These are phyloP conservation scores for Anabas testudineus DNA, from an alignment of 2,797 vertebrate species.

Conservation along the genomic window DNA sequence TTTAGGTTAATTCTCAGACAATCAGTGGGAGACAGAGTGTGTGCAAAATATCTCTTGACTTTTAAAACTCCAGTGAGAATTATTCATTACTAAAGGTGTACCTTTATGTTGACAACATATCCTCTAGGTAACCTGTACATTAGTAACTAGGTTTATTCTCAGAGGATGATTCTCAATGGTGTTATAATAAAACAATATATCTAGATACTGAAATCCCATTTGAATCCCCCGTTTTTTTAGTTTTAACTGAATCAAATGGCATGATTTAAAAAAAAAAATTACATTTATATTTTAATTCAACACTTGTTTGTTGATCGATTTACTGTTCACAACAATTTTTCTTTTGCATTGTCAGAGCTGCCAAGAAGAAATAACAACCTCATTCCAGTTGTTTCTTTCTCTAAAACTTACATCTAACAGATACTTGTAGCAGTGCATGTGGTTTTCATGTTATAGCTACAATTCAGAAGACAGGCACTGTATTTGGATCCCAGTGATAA, in stretches of 20 bases:
- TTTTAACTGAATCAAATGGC: conserved; percentile 36
- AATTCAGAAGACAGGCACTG: conserved; percentile 6
- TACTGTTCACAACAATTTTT: conserved; percentile 16
- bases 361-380: conserved; percentile 7
- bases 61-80: conserved; percentile 10
- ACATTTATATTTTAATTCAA: conserved; percentile 16
- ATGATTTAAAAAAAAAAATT: conserved; percentile 29
- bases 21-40: conserved; percentile 19
- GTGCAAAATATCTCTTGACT: conserved; percentile 1
- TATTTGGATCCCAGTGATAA: conserved; percentile 4
- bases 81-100: not conserved
- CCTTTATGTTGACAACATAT: not conserved
- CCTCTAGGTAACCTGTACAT: conserved; percentile 3
- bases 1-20: conserved; percentile 17
- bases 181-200: conserved; percentile 1
- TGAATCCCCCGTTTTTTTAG: not conserved
- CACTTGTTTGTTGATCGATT: conserved; percentile 31
- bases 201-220: conserved; percentile 7
- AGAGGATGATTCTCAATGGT: not conserved
- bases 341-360: conserved; percentile 6
- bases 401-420: not conserved
- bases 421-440: not conserved
- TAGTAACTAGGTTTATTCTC: conserved; percentile 4
- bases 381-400: not conserved
- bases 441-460: conserved; percentile 16